These are phyloP conservation scores for Microcebus murinus DNA, from an alignment of 2,113 vertebrate species.

Conservation along the genomic window DNA sequence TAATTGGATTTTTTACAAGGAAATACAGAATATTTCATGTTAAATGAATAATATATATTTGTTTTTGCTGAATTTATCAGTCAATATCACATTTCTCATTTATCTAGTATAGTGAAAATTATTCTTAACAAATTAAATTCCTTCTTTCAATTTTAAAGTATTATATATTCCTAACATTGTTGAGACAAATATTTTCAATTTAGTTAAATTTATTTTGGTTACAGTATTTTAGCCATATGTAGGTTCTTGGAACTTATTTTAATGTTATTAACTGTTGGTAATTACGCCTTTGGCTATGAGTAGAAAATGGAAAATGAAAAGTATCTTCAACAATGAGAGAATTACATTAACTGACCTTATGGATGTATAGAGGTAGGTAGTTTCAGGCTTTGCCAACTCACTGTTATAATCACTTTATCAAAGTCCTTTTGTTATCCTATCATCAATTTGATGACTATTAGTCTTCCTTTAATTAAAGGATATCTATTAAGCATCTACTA, in stretches of 20 bases:
- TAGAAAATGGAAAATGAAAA: neutral
- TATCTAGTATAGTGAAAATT: neutral
- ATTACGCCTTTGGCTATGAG: neutral
- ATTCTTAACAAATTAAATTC: neutral
- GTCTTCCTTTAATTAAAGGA: neutral
- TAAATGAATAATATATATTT: neutral
- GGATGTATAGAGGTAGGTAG: neutral
- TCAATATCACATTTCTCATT: neutral
- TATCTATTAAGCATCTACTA: neutral
- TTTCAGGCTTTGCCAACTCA: neutral
- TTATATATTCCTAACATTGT: neutral
- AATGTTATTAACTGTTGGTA: neutral
- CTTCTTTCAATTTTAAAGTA: neutral
- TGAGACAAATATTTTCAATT: neutral
- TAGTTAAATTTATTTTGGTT: neutral
- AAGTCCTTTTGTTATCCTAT: neutral
- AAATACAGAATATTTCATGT: neutral
- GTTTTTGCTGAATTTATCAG: neutral
- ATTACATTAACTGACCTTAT: neutral
- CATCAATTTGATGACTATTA: neutral
- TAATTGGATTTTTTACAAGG: neutral
- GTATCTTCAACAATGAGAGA: neutral
- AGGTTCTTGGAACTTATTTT: neutral
- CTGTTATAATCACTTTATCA: neutral
- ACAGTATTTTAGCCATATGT: neutral